Evolutionary conservation across 2,888 invertebrate species (phyloP).

Genomic region (Aphodius granarius): DNA sequence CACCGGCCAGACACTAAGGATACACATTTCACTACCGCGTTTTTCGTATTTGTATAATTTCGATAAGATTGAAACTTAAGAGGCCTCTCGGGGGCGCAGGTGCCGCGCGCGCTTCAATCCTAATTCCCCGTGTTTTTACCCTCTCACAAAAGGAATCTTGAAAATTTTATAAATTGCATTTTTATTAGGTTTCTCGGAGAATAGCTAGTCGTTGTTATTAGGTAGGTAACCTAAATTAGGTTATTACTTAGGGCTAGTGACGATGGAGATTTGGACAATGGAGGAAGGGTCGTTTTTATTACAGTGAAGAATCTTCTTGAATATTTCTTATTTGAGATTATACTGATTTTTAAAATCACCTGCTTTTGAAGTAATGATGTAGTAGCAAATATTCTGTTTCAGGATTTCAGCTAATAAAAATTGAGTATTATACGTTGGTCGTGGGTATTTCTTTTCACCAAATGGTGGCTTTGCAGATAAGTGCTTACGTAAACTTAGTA

Average conservation of each 20-base stretch:
- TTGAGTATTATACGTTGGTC: too few relatives aligned
- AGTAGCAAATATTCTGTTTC: too few relatives aligned
- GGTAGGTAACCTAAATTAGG: background rate
- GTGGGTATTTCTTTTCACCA: too few relatives aligned
- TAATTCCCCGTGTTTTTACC: background rate
- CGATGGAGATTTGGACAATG: background rate
- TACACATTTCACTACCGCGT: constrained; percentile 40
- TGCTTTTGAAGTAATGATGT: too few relatives aligned
- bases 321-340: too few relatives aligned
- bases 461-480: too few relatives aligned
- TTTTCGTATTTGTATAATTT: constrained; percentile 48
- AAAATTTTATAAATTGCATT: background rate
- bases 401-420: too few relatives aligned
- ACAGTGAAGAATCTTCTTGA: background rate
- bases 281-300: background rate
- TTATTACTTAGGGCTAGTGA: background rate
- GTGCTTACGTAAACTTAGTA: too few relatives aligned
- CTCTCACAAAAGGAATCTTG: constrained; percentile 1
- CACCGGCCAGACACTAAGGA: constrained; percentile 45
- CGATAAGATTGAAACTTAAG: constrained; percentile 23
- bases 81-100: constrained; percentile 20
- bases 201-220: background rate
- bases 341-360: background rate
- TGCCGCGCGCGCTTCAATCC: constrained; percentile 3
- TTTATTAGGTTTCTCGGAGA: background rate